A percentile compares a stretch with the other conserved stretches of the same genome.
Conservation (phyloP, 2,888 invertebrate species). For the Eupithecia pulchellata region DNA sequence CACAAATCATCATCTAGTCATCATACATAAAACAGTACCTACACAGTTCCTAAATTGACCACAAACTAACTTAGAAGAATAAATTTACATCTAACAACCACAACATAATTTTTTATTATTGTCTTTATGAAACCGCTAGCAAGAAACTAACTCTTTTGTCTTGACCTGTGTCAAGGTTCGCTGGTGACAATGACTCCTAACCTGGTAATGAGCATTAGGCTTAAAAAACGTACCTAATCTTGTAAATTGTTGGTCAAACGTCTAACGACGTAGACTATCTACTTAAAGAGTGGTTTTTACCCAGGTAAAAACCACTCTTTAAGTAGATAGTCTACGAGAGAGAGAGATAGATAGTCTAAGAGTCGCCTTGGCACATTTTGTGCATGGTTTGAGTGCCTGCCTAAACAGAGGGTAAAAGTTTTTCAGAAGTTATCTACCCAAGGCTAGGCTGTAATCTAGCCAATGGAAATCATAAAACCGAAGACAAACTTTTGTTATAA, state of each 20-base stretch:
- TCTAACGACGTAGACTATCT: constrained; percentile 20
- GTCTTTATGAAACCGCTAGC: constrained; percentile 31
- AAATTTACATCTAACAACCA: constrained; percentile 15
- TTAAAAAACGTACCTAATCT: constrained; percentile 38
- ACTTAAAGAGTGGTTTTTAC: constrained; percentile 31
- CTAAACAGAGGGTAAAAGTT: not conserved
- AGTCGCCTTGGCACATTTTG: constrained; percentile 28
- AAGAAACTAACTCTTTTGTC: constrained; percentile 31
- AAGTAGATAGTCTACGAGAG: too few species aligned
- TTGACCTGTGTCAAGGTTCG: constrained; percentile 49
- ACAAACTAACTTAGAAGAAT: not conserved
- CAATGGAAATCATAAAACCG: not conserved
- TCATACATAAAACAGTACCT: not conserved
- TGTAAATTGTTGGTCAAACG: constrained; percentile 39
- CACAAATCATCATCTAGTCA: not conserved
- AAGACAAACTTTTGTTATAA: not conserved
- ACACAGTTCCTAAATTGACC: not conserved
- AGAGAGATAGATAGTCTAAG: too few species aligned
- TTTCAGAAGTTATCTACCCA: too few species aligned
- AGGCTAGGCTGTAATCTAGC: not conserved
- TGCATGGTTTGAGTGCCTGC: not conserved
- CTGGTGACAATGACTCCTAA: constrained; percentile 45
- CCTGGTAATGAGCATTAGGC: constrained; percentile 41
- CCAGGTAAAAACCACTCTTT: too few species aligned
- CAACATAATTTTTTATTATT: constrained; percentile 20